Evolutionary conservation across 2,113 vertebrate genomes (phyloP), one percentile per base, ranked within the genome.

Genomic region (Pyxicephalus adspersus): DNA sequence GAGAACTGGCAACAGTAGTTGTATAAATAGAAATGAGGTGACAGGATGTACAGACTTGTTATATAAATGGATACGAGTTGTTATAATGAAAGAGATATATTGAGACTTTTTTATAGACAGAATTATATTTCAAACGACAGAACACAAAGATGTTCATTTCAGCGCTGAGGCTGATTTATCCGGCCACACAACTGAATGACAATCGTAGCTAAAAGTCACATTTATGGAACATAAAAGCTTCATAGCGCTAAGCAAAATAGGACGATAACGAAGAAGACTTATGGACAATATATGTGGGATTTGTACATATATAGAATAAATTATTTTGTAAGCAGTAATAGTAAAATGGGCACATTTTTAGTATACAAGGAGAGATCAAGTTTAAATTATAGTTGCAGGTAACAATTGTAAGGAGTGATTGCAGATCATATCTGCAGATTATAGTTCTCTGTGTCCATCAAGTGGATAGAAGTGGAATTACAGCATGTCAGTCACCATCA

Each of bases 361-460:
- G 8, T 6, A 29, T 50, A 72, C 54, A 23, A 20, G 9, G 28
- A n/a, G 57, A 29, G 13, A 58, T 58, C 26, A 72, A 55, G 26
- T 57, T 58, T 9, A 58, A 57, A 34, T 54, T 31, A 58, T 18
- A 28, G 23, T 19, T 28, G 15, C 54, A 38, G 4, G 20, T 28
- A 28, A 58, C 20, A 54, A 45, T 54, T 71, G 17, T 54, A 20
- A 5, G 20, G 68, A 23, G 45, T 9, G 22, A 71, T 45, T 45
- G 38, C 38, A 73, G 71, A 74, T 74, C 22, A 74, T 34, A 58
- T 74, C n/a, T 74, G 31, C n/a, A 28, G 71, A 74, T 80, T 81
- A 51, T 81, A 61, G 79, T 55, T 81, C 68, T 73, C 20, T 73
- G 79, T 73, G 79, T 81, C 79, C 79, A 73, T 60, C 79, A 55